These are phyloP conservation scores for Barnardius zonarius DNA, from an alignment of 2,113 vertebrate species.

Conservation along the genomic window DNA sequence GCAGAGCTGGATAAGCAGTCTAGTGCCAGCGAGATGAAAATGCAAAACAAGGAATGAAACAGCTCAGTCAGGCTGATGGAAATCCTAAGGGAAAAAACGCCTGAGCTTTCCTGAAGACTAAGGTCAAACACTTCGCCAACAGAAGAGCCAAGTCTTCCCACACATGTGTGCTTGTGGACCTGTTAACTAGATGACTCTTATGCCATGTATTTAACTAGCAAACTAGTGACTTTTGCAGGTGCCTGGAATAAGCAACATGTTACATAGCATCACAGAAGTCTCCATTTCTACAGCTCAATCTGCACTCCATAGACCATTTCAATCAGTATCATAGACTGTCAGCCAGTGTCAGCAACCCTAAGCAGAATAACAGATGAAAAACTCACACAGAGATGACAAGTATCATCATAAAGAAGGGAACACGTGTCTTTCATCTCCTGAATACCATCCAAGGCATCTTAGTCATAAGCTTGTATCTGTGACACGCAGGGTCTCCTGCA, in stretches of 20 bases:
- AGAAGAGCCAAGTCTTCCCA: neutral
- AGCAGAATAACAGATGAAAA: neutral
- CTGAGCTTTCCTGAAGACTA: neutral
- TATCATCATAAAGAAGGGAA: neutral
- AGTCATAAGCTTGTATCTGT: neutral
- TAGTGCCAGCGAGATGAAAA: neutral
- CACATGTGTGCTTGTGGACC: neutral
- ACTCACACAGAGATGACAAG: neutral
- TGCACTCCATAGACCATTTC: neutral
- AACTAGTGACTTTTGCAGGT: neutral
- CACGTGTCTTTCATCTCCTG: neutral
- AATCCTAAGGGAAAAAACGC: neutral
- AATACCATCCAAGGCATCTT: neutral
- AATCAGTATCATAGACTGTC: neutral
- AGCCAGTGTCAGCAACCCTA: neutral
- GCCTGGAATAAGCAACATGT: neutral
- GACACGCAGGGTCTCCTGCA: neutral
- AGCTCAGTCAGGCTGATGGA: neutral
- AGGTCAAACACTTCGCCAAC: neutral
- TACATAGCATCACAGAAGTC: neutral
- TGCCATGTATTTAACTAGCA: neutral
- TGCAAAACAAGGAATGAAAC: neutral
- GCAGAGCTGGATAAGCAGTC: neutral
- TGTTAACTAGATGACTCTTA: neutral
- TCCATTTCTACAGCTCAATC: neutral